Percentiles rank a stretch among this genome's conserved stretches.
phyloP scores from a whole-genome alignment of 2,888 invertebrate species.

The Ganaspis brasiliensis region DNA sequence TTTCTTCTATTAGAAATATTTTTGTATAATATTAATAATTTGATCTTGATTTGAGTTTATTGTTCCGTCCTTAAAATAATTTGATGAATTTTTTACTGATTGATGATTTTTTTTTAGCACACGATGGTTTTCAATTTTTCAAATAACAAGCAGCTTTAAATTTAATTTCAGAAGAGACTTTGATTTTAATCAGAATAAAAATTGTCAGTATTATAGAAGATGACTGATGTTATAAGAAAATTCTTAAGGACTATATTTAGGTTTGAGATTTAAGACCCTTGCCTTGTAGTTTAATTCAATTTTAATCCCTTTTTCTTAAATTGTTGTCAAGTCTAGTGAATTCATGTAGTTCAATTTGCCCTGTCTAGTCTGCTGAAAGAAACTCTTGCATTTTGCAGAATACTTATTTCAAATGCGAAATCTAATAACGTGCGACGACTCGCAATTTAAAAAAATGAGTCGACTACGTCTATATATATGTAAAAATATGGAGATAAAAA shows the following conservation, averaged over 20 bases:
- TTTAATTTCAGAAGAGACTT: too few species aligned
- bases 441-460: conserved; percentile 19
- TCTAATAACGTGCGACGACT: conserved; percentile 39
- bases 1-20: too few species aligned
- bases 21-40: too few species aligned
- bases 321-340: conserved; percentile 34
- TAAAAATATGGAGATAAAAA: neutral
- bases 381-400: conserved; percentile 33
- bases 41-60: too few species aligned
- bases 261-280: neutral
- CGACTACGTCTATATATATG: neutral
- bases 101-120: too few species aligned
- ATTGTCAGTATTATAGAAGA: too few species aligned
- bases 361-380: conserved; percentile 1
- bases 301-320: neutral
- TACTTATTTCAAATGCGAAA: conserved; percentile 37
- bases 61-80: neutral
- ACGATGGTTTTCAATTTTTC: too few species aligned
- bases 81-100: too few species aligned
- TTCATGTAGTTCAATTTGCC: conserved; percentile 32
- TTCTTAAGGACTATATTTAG: too few species aligned
- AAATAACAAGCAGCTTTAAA: too few species aligned
- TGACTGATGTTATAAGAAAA: too few species aligned
- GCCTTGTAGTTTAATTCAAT: neutral
- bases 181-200: too few species aligned